Evolutionary conservation across 2,797 vertebrate species (phyloP), one percentile per base, ranked within the genome.

Genomic region (Xenentodon cancila): DNA sequence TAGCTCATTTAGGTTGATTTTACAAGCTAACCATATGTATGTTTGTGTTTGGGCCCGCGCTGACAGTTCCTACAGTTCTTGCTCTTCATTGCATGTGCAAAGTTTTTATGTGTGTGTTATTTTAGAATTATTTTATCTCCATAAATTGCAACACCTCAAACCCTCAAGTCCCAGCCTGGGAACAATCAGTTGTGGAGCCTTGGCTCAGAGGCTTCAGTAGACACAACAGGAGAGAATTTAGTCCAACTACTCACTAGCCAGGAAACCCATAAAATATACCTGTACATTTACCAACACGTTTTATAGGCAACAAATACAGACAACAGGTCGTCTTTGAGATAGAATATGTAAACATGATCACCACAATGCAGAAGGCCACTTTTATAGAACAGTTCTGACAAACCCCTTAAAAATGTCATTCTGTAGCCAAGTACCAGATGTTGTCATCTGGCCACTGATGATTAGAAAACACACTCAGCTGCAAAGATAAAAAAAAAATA

Each of bases 361-460:
- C 60, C 59, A 5, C 48, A 43, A 9, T 49, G 27, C 34, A 66
- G 64, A 57, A 50, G 69, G 55, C 64, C 53, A 30, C 25, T 62
- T 75, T 64, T 0, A 6, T 71, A 21, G n/a, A 72, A 62, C 58
- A 43, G 61, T 74, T 80, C 60, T 74, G 70, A 79, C 64, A 55
- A 9, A 53, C 19, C 59, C 37, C 57, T 57, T 44, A 66, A 83
- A 88, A 82, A 77, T 57, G 64, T 76, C 60, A 62, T 53, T 20
- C 21, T 18, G 20, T 17, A 58, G 62, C 54, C 48, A 57, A 62
- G 30, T 37, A 47, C 59, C 76, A 80, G 73, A 86, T 80, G 80
- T 85, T 81, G 72, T 71, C 79, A 66, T 73, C 68, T 58, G 70
- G 84, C 75, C 79, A 66, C 78, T 52, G 73, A 81, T 85, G 82